Base-by-base conservation (phyloP, 1,140 invertebrate genomes). In the Sipha flava region DNA sequence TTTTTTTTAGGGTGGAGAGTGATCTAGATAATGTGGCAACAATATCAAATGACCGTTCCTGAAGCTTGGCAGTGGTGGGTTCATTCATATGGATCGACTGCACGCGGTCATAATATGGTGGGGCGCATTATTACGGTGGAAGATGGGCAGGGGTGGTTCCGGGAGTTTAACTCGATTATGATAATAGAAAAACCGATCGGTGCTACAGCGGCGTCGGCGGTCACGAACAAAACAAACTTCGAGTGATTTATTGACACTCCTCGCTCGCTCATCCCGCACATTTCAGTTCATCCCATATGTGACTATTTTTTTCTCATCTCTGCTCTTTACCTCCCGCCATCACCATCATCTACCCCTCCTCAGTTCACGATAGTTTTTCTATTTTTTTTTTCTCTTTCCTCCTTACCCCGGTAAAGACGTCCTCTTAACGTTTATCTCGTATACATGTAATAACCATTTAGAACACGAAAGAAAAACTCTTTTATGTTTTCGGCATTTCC, bases 81-180 rank as follows among this genome's bases (percentile, higher is more conserved):
- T 73, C 70, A 73, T 73, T 54, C 70, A 54, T 73, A 73, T 54
- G 70, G 70, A 73, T 54, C 9, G 23, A 47, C 16, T 29, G 47
- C 40, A n/a, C n/a, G 29, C 9, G 45, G 70, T 40, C 21, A 66
- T 23, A 62, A 34, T 3, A 66, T 34, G 18, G 29, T 34, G 40
- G 7, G 18, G 4, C 14, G 23, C 23, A 21, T 9, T 64, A 12
- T 43, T 0, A 43, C 2, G 7, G 1, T 18, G 52, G 12, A 16
- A 29, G 31, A n/a, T 18, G 0, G 29, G 31, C 3, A 21, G 9
- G 18, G 47, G 43, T n/a, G 16, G 34, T 77, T 57, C 52, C 52
- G 52, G 47, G 73, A 77, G 73, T 77, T 77, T 77, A 77, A 77
- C 73, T 77, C 73, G 73, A 77, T 77, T 77, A 77, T 77, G 73